Conservation (phyloP, 2,888 invertebrate species). For the Xylota sylvarum region DNA sequence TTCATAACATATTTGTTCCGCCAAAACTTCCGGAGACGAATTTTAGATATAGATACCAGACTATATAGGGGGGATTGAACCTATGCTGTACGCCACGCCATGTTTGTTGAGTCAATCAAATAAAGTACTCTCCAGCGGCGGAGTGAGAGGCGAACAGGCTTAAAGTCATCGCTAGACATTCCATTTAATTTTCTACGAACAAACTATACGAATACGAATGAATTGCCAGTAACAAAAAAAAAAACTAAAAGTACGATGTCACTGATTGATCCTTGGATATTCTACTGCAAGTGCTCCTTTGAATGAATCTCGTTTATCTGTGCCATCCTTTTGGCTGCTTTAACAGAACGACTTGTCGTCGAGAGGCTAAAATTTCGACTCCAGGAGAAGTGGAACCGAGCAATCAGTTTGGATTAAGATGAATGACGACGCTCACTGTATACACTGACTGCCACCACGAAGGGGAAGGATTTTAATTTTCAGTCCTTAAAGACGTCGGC, state of each 20-base stretch:
- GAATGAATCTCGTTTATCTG: conserved; percentile 51
- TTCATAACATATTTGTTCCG: conserved; percentile 60
- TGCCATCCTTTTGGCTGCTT: conserved; percentile 26
- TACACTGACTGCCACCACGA: conserved; percentile 5
- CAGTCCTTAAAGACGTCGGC: conserved; percentile 39
- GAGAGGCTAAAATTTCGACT: conserved; percentile 28
- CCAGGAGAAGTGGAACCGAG: conserved; percentile 31
- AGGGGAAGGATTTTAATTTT: conserved; percentile 63
- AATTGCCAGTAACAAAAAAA: conserved; percentile 15
- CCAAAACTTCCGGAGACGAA: conserved; percentile 6
- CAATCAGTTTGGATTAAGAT: conserved; percentile 77
- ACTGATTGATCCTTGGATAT: conserved; percentile 72
- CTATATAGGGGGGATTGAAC: conserved; percentile 14
- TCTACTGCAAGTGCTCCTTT: conserved; percentile 58
- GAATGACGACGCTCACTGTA: conserved; percentile 64
- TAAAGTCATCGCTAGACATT: conserved; percentile 60
- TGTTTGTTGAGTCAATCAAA: conserved; percentile 71
- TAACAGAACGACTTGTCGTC: conserved; percentile 66
- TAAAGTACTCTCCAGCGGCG: conserved; percentile 58
- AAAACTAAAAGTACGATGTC: conserved; percentile 54
- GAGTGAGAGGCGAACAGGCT: conserved; percentile 37
- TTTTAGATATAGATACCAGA: background rate
- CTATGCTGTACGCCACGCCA: conserved; percentile 23
- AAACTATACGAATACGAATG: conserved; percentile 30
- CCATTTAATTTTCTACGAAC: conserved; percentile 66